phyloP scores from a whole-genome alignment of 2,888 invertebrate species.

The Agonopterix heracliana region DNA sequence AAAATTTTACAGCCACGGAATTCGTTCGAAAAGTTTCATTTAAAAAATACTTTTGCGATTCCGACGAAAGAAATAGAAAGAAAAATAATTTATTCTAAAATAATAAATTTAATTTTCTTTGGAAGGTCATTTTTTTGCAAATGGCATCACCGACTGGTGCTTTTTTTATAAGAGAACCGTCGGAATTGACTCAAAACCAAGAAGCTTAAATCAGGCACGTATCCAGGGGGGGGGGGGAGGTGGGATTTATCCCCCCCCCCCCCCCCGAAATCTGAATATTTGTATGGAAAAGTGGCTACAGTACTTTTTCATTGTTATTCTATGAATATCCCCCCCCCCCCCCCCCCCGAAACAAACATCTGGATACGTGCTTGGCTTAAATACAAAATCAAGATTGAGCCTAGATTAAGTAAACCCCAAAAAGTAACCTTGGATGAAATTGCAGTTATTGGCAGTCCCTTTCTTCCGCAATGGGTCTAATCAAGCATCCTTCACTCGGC shows the following conservation, averaged over 20 bases:
- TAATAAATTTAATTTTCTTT: constrained; percentile 7
- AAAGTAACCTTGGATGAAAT: neutral
- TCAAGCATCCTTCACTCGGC: too few species aligned
- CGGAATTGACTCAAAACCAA: neutral
- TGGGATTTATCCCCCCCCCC: too few species aligned
- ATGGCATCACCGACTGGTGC: constrained; percentile 15
- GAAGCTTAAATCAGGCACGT: neutral
- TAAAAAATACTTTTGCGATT: constrained; percentile 28
- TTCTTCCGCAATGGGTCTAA: neutral
- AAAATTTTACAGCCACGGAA: constrained; percentile 11
- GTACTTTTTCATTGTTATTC: too few species aligned
- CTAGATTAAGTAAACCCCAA: neutral
- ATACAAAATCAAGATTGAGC: neutral
- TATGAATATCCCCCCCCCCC: too few species aligned
- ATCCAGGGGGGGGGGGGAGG: too few species aligned
- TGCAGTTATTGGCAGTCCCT: neutral
- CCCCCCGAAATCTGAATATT: too few species aligned
- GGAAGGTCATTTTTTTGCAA: constrained; percentile 11
- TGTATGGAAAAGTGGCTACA: too few species aligned
- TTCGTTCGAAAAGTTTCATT: constrained; percentile 25
- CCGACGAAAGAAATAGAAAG: constrained; percentile 11
- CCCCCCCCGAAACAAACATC: too few species aligned
- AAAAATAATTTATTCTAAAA: constrained; percentile 2
- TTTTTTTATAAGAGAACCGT: neutral
- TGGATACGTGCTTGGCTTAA: too few species aligned